phyloP scores from a whole-genome alignment of 2,888 invertebrate genomes.

The Hetaerina titia region DNA sequence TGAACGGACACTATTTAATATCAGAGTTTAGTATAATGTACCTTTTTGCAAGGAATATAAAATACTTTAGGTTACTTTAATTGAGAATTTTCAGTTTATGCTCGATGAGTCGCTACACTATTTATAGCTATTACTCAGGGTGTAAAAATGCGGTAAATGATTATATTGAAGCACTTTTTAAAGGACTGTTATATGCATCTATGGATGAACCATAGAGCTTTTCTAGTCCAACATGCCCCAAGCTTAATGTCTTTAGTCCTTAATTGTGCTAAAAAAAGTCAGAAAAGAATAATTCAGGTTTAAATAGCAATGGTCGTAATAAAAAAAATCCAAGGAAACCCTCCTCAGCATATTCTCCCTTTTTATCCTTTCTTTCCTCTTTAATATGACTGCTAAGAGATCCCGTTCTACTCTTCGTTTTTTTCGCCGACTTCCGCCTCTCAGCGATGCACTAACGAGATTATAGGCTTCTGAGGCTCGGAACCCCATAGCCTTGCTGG shows the following conservation, averaged over 20 bases:
- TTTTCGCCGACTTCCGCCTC: slow-evolving; percentile 52
- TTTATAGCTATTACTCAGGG: too few species aligned
- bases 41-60: too few species aligned
- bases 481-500: slow-evolving; percentile 3
- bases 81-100: too few species aligned
- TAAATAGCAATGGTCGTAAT: not conserved
- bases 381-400: slow-evolving; percentile 60
- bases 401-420: not conserved
- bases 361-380: slow-evolving; percentile 22
- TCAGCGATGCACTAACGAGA: slow-evolving; percentile 57
- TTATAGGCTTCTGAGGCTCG: slow-evolving; percentile 58
- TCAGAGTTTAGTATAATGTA: too few species aligned
- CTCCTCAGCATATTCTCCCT: slow-evolving; percentile 6
- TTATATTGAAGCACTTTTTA: not conserved
- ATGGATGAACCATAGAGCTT: not conserved
- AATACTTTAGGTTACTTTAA: too few species aligned
- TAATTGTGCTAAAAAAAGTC: not conserved
- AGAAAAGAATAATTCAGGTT: not conserved
- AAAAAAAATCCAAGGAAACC: slow-evolving; percentile 18
- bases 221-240: not conserved
- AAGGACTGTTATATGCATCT: not conserved
- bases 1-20: too few species aligned
- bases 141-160: too few species aligned
- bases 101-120: too few species aligned
- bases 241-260: not conserved